Evolutionary conservation across 2,113 vertebrate species (phyloP), one percentile per base, ranked within the genome.

Genomic region (Pogona vitticeps): DNA sequence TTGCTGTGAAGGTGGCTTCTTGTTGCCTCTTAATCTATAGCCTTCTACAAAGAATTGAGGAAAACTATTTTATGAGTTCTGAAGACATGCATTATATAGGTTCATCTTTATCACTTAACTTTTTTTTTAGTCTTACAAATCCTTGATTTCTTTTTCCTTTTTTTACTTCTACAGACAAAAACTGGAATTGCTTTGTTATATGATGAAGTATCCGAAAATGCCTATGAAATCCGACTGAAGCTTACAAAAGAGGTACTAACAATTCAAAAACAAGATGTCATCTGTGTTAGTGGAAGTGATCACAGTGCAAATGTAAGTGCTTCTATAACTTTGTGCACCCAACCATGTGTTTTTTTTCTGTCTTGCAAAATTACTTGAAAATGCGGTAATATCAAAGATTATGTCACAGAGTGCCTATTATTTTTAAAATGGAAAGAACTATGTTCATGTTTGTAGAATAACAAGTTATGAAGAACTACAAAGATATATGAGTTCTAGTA

Each of bases 261-360:
- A 89, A 94, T 99, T 92, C 98, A 99, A 96, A 98, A 97, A 90
- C 98, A 98, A 95, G 98, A 99, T 87, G 97, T 99, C 92, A 76
- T 99, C 94, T 97, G 98, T 93, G 95, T 97, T 65, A 95, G 93
- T 90, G 97, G 97, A 94, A 96, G 93, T 87, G 95, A 96, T 90
- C 95, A 94, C 86, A 94, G 97, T 91, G 92, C 96, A 97, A 98
- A 98, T 95, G 98, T 99, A 98, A 99, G 98, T 98, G 95, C 94
- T 95, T 92, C 91, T 87, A 17, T 80, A 86, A 92, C 88, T 92
- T 80, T 89, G 73, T 91, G 87, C 80, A 92, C 46, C 79, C 61
- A 81, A 82, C 59, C 71, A n/a, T 87, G 31, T 80, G 36, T 61
- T 84, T 84, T 80, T 75, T 84, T 68, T 65, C 42, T 65, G 26